These are phyloP conservation scores for Kradibia gibbosae DNA, from an alignment of 1,140 invertebrate species.

Conservation along the genomic window DNA sequence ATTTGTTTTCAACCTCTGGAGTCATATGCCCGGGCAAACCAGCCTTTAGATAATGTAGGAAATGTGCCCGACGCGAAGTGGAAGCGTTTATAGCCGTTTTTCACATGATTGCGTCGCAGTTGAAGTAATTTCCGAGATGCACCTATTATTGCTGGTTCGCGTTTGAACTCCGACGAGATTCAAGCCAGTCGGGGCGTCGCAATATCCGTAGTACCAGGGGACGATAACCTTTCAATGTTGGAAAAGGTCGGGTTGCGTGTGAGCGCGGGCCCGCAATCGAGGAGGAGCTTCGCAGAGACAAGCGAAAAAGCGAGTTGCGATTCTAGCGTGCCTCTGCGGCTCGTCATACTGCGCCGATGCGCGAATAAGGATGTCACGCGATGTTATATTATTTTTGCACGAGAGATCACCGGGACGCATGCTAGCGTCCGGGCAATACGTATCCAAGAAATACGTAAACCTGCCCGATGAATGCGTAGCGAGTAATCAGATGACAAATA, in stretches of 20 bases:
- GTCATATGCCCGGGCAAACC: no score
- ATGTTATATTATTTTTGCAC: constrained; percentile 3
- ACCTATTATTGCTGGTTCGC: not conserved
- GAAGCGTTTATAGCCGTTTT: not conserved
- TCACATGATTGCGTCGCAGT: not conserved
- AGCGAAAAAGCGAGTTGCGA: constrained; percentile 23
- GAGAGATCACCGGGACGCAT: not conserved
- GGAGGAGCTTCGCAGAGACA: not conserved
- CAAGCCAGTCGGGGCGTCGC: not conserved
- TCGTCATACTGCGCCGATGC: not conserved
- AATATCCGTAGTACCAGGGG: not conserved
- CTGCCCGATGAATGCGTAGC: not conserved
- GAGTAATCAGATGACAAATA: not conserved
- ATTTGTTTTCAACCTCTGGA: no score
- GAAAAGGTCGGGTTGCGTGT: not conserved
- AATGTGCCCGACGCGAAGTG: not conserved
- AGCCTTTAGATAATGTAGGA: not conserved
- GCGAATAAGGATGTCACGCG: not conserved
- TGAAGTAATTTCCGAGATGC: not conserved
- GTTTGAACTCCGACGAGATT: not conserved
- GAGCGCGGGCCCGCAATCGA: not conserved
- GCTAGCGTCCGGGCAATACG: not conserved
- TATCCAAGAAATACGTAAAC: not conserved
- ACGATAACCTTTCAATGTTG: not conserved
- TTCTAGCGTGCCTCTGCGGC: not conserved